phyloP scores from a whole-genome alignment of 1,140 invertebrate species.

The Hyles euphorbiae region DNA sequence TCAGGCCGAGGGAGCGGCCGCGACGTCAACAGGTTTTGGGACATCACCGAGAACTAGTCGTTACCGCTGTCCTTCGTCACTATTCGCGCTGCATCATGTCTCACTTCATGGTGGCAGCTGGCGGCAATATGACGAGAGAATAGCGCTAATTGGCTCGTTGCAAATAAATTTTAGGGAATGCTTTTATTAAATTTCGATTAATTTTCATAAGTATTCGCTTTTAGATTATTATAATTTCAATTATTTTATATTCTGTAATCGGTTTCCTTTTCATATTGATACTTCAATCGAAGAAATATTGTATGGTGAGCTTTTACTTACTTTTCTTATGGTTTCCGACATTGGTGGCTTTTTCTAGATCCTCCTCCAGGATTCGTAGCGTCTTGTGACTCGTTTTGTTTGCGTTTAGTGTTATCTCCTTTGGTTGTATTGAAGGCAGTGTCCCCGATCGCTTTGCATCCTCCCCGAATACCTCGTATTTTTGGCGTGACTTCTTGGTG shows the following conservation, averaged over 20 bases:
- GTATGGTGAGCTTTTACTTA: constrained; percentile 45
- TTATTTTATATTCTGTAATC: constrained; percentile 31
- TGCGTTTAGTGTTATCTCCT: constrained; percentile 61
- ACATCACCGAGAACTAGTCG: constrained; percentile 47
- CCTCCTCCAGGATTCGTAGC: constrained; percentile 42
- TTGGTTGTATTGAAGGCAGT: constrained; percentile 73
- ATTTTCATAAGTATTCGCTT: constrained; percentile 33
- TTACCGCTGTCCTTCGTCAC: constrained; percentile 27
- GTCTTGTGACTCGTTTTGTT: constrained; percentile 53
- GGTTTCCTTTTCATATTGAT: constrained; percentile 37
- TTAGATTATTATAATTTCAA: constrained; percentile 32
- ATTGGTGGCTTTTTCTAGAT: constrained; percentile 43
- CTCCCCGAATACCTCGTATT: constrained; percentile 62
- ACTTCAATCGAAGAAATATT: constrained; percentile 37
- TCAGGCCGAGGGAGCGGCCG: constrained; percentile 73
- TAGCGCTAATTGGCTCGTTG: constrained; percentile 39
- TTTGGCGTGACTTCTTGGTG: constrained; percentile 75
- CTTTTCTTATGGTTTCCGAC: constrained; percentile 31
- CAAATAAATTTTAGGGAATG: constrained; percentile 40
- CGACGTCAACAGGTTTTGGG: constrained; percentile 68
- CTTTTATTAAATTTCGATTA: constrained; percentile 44
- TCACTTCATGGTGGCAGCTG: background rate
- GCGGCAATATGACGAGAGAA: constrained; percentile 18
- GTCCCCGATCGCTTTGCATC: constrained; percentile 74
- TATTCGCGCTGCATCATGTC: background rate